phyloP scores from a whole-genome alignment of 1,140 invertebrate genomes.

The Aphidius ervi region DNA sequence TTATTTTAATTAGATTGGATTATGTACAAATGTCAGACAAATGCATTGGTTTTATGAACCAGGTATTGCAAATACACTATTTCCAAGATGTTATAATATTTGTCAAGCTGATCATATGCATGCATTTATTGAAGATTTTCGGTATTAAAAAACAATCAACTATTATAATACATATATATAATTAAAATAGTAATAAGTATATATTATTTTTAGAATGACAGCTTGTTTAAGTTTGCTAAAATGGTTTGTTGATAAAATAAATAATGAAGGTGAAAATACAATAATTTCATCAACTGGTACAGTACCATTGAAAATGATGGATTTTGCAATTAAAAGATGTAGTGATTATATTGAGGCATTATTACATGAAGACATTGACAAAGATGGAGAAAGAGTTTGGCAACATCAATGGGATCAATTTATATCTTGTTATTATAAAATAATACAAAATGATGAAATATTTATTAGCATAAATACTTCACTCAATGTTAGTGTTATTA shows the following conservation, averaged over 20 bases:
- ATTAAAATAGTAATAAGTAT: background rate
- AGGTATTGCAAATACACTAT: constrained; percentile 72
- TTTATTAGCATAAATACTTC: constrained; percentile 36
- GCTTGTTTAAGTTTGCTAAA: constrained; percentile 80
- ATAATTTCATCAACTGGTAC: constrained; percentile 59
- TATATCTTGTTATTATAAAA: constrained; percentile 55
- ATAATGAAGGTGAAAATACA: constrained; percentile 55
- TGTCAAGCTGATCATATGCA: constrained; percentile 81
- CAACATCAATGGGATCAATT: constrained; percentile 85
- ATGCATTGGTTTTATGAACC: constrained; percentile 87
- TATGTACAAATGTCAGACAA: constrained; percentile 77
- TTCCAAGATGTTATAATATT: constrained; percentile 84
- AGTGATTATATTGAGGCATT: constrained; percentile 71
- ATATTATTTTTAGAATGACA: constrained; percentile 60
- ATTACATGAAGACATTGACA: constrained; percentile 83
- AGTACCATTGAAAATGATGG: constrained; percentile 68
- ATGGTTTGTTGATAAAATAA: constrained; percentile 63
- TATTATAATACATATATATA: background rate
- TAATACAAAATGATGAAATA: constrained; percentile 38
- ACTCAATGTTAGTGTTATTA: constrained; percentile 38
- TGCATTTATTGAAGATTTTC: constrained; percentile 85
- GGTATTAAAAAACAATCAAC: constrained; percentile 27
- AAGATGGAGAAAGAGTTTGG: constrained; percentile 66
- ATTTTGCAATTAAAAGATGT: constrained; percentile 75
- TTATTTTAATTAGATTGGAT: constrained; percentile 55